Conservation (phyloP, 2,888 invertebrate genomes). For the Ennomos fuscantarius region DNA sequence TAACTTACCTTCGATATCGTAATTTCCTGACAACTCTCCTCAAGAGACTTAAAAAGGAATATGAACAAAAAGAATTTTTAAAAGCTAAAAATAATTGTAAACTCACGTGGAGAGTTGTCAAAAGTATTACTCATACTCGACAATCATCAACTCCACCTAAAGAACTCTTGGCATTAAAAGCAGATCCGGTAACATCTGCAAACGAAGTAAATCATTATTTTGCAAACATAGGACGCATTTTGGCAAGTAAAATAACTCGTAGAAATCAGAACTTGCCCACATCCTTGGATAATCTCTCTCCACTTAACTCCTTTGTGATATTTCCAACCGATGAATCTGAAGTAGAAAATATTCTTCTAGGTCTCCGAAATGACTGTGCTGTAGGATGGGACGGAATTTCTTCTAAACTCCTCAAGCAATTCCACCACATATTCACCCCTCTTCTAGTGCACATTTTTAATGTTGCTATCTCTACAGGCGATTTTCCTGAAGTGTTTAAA, state of each 20-base stretch:
- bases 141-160: background rate
- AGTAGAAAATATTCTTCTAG: background rate
- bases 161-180: background rate
- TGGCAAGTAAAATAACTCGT: constrained; percentile 5
- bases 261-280: background rate
- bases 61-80: constrained; percentile 26
- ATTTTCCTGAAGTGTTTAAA: constrained; percentile 2
- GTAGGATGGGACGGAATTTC: constrained; percentile 14
- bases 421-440: background rate
- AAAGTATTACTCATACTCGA: constrained; percentile 16
- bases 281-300: background rate
- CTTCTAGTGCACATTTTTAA: background rate
- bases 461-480: background rate
- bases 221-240: constrained; percentile 6
- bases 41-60: constrained; percentile 32
- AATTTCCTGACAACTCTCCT: constrained; percentile 38
- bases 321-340: constrained; percentile 7
- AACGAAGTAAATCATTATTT: constrained; percentile 11
- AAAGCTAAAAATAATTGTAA: constrained; percentile 20
- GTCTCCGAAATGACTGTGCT: constrained; percentile 3
- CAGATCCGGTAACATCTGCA: constrained; percentile 1
- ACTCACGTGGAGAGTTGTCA: constrained; percentile 27
- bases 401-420: background rate
- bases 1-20: constrained; percentile 36
- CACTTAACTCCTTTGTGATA: background rate